A percentile compares a stretch with the other conserved stretches of the same genome.
phyloP scores from a whole-genome alignment of 2,113 vertebrate species.

The Speoplatyrhinus poulsoni region DNA sequence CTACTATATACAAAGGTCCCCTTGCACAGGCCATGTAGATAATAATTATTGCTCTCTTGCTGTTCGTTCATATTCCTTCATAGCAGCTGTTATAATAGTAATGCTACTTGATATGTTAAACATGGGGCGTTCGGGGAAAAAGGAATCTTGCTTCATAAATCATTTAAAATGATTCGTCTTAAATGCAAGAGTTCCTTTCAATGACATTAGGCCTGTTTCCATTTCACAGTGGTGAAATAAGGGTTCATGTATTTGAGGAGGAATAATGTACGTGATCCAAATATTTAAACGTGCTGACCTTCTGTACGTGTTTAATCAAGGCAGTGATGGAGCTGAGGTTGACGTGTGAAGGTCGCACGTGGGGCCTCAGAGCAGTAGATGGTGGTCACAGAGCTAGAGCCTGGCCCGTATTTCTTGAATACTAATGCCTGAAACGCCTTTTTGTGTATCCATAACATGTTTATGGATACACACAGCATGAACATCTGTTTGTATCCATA shows the following conservation, averaged over 20 bases:
- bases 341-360: conserved; percentile 45
- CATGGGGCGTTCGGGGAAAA: too few species aligned
- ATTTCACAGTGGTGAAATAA: conserved; percentile 26
- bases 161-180: conserved; percentile 42
- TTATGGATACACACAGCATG: too few species aligned
- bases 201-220: conserved; percentile 39
- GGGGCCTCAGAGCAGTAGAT: conserved; percentile 6
- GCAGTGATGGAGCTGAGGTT: conserved; percentile 28
- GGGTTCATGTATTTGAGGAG: conserved; percentile 34
- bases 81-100: too few species aligned
- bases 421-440: too few species aligned
- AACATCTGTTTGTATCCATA: too few species aligned
- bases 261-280: conserved; percentile 37
- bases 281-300: conserved; percentile 41
- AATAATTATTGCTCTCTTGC: too few species aligned
- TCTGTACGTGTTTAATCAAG: conserved; percentile 44
- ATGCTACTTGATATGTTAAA: too few species aligned
- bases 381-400: conserved; percentile 28
- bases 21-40: too few species aligned
- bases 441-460: too few species aligned
- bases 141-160: conserved; percentile 30
- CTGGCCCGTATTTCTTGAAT: too few species aligned
- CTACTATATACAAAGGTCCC: too few species aligned
- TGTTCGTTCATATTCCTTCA: too few species aligned
- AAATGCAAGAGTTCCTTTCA: conserved; percentile 24